Evolutionary conservation across 2,888 invertebrate species (phyloP).

Genomic region (Amblyteles armatorius): DNA sequence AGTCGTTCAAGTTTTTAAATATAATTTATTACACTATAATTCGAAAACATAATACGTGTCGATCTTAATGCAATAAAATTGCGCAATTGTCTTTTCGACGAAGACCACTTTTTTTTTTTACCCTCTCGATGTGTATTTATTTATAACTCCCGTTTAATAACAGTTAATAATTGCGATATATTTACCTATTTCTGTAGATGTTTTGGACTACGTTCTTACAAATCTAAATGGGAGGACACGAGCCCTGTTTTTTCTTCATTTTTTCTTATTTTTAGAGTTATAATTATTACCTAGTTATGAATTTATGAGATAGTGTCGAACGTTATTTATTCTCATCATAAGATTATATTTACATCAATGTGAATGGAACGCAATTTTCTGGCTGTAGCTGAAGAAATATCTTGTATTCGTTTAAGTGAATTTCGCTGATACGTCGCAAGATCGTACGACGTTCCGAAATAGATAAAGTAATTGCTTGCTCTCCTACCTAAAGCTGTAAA

Average conservation of each 20-base stretch:
- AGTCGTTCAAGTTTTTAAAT: constrained; percentile 50
- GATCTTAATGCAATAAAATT: constrained; percentile 20
- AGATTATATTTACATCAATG: constrained; percentile 65
- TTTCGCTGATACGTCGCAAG: constrained; percentile 2
- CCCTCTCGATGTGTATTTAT: constrained; percentile 32
- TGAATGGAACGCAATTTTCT: constrained; percentile 60
- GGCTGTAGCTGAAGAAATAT: constrained; percentile 34
- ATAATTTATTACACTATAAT: constrained; percentile 52
- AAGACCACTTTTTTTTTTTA: not conserved
- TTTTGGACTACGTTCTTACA: constrained; percentile 54
- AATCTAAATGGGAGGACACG: constrained; percentile 35
- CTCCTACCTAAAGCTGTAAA: constrained; percentile 54
- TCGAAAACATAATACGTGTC: constrained; percentile 40
- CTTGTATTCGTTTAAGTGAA: constrained; percentile 19
- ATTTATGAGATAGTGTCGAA: constrained; percentile 29
- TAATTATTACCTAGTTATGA: not conserved
- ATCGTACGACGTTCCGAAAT: constrained; percentile 11
- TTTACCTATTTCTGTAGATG: constrained; percentile 40
- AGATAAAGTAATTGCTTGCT: constrained; percentile 57
- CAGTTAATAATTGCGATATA: constrained; percentile 53
- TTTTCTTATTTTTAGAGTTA: not conserved
- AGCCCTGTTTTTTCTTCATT: constrained; percentile 9
- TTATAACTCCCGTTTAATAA: constrained; percentile 33
- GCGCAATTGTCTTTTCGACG: constrained; percentile 37
- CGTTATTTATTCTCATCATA: constrained; percentile 64